Evolutionary conservation across 2,797 vertebrate genomes (phyloP), one percentile per base, ranked within the genome.

Genomic region (Carcharodon carcharias): DNA sequence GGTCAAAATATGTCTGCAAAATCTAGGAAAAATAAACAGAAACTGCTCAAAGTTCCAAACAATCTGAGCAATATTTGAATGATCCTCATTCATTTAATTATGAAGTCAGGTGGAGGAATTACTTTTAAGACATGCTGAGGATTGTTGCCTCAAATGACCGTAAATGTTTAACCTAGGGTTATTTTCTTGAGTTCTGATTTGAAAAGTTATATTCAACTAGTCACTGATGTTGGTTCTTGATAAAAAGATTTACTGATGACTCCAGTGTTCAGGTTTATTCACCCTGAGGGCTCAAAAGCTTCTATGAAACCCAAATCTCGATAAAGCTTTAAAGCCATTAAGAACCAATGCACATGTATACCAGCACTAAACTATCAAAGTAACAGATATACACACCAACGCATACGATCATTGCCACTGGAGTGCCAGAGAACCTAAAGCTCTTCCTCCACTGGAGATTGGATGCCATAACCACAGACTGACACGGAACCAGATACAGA

Each of bases 1-100:
- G 50, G 71, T 77, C 54, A 77, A 92, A 92, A 92, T 91, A 91
- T 63, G 61, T 63, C 89, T 63, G 89, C 58, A 92, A n/a, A 54
- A 54, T 8, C 91, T 11, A 77, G 94, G 28, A 73, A 35, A 77
- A 77, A 56, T 50, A n/a, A 95, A 77, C 54, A 56, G 31, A 95
- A 95, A 35, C 69, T n/a, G 26, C 94, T 95, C 94, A 56, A 56
- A 73, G 94, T 73, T 73, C 50, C 31, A 18, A 95, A 56, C 65
- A 77, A 95, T 95, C 71, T 58, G 28, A 73, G 45, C 50, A 54
- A 77, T 31, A 54, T 95, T 95, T 77, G 50, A 73, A 95, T n/a
- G 69, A 73, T n/a, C 31, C 77, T 77, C 50, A 11, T 54, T 31
- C 71, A 77, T 95, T 95, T 95, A 93, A 67, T 93, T 71, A 77